Base-by-base conservation (phyloP, 2,113 vertebrate genomes). In the Gopherus flavomarginatus region DNA sequence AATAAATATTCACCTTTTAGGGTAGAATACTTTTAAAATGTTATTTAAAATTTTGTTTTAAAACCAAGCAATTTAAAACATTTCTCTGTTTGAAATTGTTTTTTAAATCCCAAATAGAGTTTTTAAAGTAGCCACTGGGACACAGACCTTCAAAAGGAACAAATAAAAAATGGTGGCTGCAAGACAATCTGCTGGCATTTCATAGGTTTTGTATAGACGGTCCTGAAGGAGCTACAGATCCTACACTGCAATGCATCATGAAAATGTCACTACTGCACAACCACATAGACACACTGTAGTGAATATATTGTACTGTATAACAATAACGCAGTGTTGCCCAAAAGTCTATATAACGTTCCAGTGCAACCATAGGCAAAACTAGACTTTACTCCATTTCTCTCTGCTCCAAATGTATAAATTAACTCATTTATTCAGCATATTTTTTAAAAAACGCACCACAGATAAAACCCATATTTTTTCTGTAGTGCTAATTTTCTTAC, bases 351-450 rank as follows among this genome's bases (percentile, higher is more conserved):
- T 86, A 78, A 14, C 86, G 21, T 38, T 83, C 35, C 22, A 95
- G 93, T 50, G 56, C 31, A 79, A 94, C 85, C 35, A 77, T 0
- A 90, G 56, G 50, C 19, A 57, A 93, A 57, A 10, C 44, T 5
- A 80, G 35, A 49, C 16, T 11, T 85, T 81, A 57, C 7, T 47
- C 62, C 83, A 92, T 22, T 14, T 6, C 93, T 83, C 75, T 44
- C 4, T 16, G 75, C 38, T 79, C 42, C 49, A 17, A 92, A 83
- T 52, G 82, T 1, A 12, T 49, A 87, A 84, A 86, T 86, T n/a
- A 90, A 92, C 65, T 59, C 50, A 88, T 21, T 42, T 95, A 59
- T 21, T 93, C 81, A 78, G 35, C 29, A 54, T 9, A 69, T 97
- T 90, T 21, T 56, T 11, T 8, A 62, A 17, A 59, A 57, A 31